phyloP scores from a whole-genome alignment of 2,797 vertebrate genomes.

The Hemitrygon akajei region DNA sequence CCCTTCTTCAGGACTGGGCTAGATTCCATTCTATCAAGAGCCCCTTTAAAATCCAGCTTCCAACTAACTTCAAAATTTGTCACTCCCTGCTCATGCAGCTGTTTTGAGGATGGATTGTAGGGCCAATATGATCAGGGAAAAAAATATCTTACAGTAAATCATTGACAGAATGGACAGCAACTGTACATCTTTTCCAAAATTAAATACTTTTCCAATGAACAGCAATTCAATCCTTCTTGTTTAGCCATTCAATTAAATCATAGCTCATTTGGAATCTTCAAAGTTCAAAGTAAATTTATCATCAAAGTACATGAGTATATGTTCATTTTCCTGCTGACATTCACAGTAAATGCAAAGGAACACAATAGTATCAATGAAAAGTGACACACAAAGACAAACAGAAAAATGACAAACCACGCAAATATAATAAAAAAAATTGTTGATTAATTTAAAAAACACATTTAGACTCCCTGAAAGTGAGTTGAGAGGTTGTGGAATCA shows the following conservation, averaged over 20 bases:
- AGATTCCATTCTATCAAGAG: background rate
- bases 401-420: too few relatives aligned
- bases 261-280: background rate
- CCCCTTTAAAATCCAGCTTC: background rate
- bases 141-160: background rate
- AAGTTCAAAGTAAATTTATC: background rate
- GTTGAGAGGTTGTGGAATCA: too few relatives aligned
- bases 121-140: background rate
- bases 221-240: background rate
- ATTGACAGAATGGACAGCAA: background rate
- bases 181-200: background rate
- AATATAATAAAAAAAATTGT: too few relatives aligned
- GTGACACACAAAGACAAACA: too few relatives aligned
- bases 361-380: too few relatives aligned
- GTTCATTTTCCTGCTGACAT: too few relatives aligned
- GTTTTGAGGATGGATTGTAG: background rate
- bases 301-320: too few relatives aligned
- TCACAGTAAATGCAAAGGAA: too few relatives aligned
- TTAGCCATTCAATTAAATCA: background rate
- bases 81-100: background rate
- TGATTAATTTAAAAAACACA: too few relatives aligned
- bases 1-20: too few relatives aligned
- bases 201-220: background rate
- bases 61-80: background rate
- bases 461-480: too few relatives aligned